phyloP scores from a whole-genome alignment of 2,113 vertebrate genomes.

The Tragelaphus imberbis region DNA sequence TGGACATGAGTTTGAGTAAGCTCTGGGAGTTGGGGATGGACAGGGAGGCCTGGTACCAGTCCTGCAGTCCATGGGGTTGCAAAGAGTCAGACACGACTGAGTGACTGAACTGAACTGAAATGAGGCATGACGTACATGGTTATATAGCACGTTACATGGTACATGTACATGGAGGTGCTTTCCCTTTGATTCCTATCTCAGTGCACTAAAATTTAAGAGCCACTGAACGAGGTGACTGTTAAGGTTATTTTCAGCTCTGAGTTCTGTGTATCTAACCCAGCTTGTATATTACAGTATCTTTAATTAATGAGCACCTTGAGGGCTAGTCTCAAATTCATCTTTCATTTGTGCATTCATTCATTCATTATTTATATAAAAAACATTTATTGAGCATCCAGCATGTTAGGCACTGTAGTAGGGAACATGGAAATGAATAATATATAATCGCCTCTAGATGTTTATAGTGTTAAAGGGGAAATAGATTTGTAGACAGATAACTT shows the following conservation, averaged over 20 bases:
- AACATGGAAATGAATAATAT: not conserved
- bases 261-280: not conserved
- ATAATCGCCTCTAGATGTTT: not conserved
- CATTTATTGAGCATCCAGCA: not conserved
- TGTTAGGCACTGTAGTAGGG: not conserved
- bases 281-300: not conserved
- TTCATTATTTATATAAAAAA: not conserved
- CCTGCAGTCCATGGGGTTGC: not conserved
- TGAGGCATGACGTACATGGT: not conserved
- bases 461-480: not conserved
- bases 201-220: not conserved
- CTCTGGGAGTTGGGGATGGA: too few species aligned
- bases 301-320: not conserved
- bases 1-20: too few species aligned
- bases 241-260: not conserved
- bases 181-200: not conserved
- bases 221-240: not conserved
- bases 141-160: not conserved
- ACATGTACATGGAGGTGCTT: not conserved
- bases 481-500: not conserved
- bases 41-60: too few species aligned
- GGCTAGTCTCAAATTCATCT: not conserved
- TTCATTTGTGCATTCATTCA: not conserved
- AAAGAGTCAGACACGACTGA: not conserved
- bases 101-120: not conserved